Evolutionary conservation across 2,888 invertebrate species (phyloP).

Genomic region (Ichneumoninae sp.): DNA sequence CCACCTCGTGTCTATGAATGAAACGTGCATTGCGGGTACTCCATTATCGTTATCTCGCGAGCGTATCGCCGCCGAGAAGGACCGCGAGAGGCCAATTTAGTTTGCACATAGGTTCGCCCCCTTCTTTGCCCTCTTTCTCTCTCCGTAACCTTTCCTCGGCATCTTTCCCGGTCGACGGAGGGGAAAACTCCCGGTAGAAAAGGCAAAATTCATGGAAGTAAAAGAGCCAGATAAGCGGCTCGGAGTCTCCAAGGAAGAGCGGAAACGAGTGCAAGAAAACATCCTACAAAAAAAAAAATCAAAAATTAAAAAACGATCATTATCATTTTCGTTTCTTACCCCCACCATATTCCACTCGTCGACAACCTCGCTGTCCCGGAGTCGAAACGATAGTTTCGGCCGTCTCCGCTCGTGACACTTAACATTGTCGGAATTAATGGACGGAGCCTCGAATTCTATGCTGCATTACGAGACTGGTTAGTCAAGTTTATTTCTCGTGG

Average conservation of each 20-base stretch:
- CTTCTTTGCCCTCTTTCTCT: conserved; percentile 47
- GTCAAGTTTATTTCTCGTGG: conserved; percentile 12
- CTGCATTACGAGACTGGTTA: background rate
- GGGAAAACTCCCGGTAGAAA: conserved; percentile 13
- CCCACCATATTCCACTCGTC: background rate
- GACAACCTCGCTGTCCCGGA: background rate
- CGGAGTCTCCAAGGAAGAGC: background rate
- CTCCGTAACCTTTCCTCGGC: conserved; percentile 26
- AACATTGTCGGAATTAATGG: background rate
- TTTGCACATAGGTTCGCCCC: conserved; percentile 49
- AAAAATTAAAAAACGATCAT: background rate
- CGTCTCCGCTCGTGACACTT: background rate
- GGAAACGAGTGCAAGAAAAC: background rate
- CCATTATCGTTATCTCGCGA: conserved; percentile 66
- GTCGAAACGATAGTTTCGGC: background rate
- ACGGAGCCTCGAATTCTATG: background rate
- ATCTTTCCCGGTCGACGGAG: conserved; percentile 5
- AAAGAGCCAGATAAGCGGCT: conserved; percentile 25
- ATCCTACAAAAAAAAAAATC: too few relatives aligned
- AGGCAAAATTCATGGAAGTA: conserved; percentile 15
- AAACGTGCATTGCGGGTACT: conserved; percentile 36
- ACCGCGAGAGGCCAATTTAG: conserved; percentile 63
- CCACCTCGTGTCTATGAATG: background rate
- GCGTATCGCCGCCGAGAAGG: conserved; percentile 57
- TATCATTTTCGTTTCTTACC: conserved; percentile 9